Base-by-base conservation (phyloP, 2,113 vertebrate genomes). In the Microcebus griseorufus region DNA sequence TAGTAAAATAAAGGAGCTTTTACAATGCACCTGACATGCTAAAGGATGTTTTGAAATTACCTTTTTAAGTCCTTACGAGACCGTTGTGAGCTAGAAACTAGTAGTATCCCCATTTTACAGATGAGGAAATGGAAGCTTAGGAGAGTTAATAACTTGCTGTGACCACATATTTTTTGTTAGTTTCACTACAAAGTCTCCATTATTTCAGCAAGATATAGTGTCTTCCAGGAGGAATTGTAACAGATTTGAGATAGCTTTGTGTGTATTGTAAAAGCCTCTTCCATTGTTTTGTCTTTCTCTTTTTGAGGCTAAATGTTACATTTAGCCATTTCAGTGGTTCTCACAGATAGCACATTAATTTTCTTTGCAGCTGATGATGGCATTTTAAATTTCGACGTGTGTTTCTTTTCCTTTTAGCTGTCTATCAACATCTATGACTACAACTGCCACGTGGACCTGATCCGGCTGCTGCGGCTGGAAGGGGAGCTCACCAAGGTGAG, bases 401-500 rank as follows among this genome's bases (percentile, higher is more conserved):
- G 9, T 4, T 8, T 5, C 5, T n/a, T 29, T 45, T 12, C 6
- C 32, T 85, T 69, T 14, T 94, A 99, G 99, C 98, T 99, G 12
- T 99, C 99, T 0, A 99, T 99, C 98, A 99, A 99, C 20, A 99
- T 99, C 0, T 99, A 99, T 62, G 99, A 99, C 97, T 99, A 99
- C 97, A 99, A 99, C 98, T 99, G 99, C 92, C 99, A 99, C 14
- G 98, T 99, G 98, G 99, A 99, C 97, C 99, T 99, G 95, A 99
- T 99, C 96, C 99, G 99, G 97, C 98, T 99, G 42, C 98, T 99
- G 9, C 99, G 99, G 73, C 99, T 99, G 96, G 99, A 99, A 87
- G 99, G 99, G 29, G 99, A 99, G 96, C 98, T 99, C 87, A 90
- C 98, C 75, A 99, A 98, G 83, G 98, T 99, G 96, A 98, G 99